phyloP scores from a whole-genome alignment of 2,797 vertebrate species.

The Cossypha niveicapilla region DNA sequence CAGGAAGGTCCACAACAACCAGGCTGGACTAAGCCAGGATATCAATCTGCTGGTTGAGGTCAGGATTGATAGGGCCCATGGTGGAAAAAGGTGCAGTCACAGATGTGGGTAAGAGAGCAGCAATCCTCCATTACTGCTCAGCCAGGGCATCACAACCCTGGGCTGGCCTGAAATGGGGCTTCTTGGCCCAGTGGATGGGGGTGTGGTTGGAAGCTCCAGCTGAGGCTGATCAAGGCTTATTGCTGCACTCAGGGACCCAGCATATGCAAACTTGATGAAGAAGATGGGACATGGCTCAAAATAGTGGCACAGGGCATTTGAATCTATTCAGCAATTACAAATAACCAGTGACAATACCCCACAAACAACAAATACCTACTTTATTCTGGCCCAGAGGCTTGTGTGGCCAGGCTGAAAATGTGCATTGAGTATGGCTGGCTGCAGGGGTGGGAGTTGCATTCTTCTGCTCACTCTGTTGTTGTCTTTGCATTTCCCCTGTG shows the following conservation, averaged over 20 bases:
- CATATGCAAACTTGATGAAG: neutral
- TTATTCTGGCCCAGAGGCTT: neutral
- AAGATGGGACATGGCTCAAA: neutral
- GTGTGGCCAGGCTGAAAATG: neutral
- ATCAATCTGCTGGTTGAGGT: neutral
- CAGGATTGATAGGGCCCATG: fast-evolving
- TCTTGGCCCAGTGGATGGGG: neutral
- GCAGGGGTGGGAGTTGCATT: neutral
- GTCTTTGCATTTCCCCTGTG: neutral
- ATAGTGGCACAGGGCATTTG: neutral
- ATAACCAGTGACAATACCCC: neutral
- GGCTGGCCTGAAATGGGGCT: neutral
- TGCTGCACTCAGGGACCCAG: neutral
- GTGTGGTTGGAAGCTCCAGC: neutral
- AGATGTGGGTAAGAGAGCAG: fast-evolving
- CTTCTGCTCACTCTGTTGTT: neutral
- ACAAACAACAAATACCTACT: neutral
- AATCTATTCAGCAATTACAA: neutral
- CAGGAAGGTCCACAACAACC: neutral
- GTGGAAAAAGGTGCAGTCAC: fast-evolving
- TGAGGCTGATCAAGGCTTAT: neutral
- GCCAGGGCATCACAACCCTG: fast-evolving
- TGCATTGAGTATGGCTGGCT: neutral
- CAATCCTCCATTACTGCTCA: neutral
- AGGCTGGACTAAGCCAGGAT: neutral